Evolutionary conservation across 2,888 invertebrate genomes (phyloP), one percentile per base, ranked within the genome.

Genomic region (Sisyra terminalis): DNA sequence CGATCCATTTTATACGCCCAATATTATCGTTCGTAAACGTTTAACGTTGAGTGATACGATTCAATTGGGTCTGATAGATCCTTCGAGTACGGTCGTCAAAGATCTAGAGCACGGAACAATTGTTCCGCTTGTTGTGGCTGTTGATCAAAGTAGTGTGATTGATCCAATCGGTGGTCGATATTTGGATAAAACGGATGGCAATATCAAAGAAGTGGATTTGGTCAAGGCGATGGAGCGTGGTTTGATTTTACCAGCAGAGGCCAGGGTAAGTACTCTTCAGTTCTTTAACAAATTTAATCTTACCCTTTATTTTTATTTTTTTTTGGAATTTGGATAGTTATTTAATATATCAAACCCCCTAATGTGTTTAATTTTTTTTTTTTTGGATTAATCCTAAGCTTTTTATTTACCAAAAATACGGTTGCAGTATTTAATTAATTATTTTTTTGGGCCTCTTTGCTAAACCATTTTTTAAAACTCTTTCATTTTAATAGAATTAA

Each of bases 181-280:
- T 53, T 59, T 65, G 52, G 70, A 74, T 55, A 58, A 60, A 45
- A 58, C 57, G 48, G 67, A 64, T 49, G 61, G 63, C 45, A 66
- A 64, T 49, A 61, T 63, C 44, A 74, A 73, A 58, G 71, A 70
- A 53, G 60, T 67, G 47, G 86, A 88, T 71, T 76, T 90, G 61
- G 69, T 79, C 56, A 87, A 86, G 69, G 90, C 89, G 59, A 71
- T 78, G 61, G 82, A 86, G 63, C 79, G 78, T 69, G 88, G 89
- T 57, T 79, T 82, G 67, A 77, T 90, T 57, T 73, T 89, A 69
- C 79, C 87, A 64, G 88, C 89, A 61, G 86, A 88, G 74, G 83
- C 86, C 61, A 77, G 90, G 87, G 90, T 90, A 75, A 89, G 88
- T 79, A 7, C 11, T 7, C 6, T 40, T 32, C 46, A 42, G 14